phyloP scores from a whole-genome alignment of 2,113 vertebrate genomes.

The Ranitomeya variabilis region DNA sequence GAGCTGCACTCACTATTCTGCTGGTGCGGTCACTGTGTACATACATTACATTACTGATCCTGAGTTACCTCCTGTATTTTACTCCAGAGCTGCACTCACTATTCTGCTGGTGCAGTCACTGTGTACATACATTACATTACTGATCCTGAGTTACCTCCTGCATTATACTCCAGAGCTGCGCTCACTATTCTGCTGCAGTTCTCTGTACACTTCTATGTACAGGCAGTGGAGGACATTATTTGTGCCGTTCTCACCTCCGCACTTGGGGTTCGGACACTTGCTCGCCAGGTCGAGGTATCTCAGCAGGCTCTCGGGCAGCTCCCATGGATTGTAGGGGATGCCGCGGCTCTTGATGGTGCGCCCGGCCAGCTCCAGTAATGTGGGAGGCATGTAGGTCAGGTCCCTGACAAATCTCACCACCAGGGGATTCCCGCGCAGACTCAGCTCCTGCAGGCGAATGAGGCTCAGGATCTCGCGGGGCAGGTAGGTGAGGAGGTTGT shows the following conservation, averaged over 20 bases:
- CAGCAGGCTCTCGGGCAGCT: conserved; percentile 84
- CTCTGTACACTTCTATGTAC: too few species aligned
- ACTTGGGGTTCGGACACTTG: conserved; percentile 97
- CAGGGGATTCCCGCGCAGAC: conserved; percentile 93
- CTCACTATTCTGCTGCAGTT: too few species aligned
- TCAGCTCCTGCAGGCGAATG: conserved; percentile 92
- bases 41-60: background rate
- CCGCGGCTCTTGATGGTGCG: conserved; percentile 75
- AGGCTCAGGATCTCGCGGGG: conserved; percentile 94
- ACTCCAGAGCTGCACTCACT: too few species aligned
- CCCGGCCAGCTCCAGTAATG: conserved; percentile 77
- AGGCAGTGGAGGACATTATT: too few species aligned
- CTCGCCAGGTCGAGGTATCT: conserved; percentile 89
- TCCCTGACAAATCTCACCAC: conserved; percentile 84
- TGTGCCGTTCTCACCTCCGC: conserved; percentile 79
- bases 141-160: too few species aligned
- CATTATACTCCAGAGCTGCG: too few species aligned
- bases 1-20: background rate
- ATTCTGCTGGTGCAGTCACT: too few species aligned
- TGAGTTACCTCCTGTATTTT: too few species aligned
- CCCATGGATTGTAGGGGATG: conserved; percentile 74
- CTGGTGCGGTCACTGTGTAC: background rate
- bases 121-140: too few species aligned
- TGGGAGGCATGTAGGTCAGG: conserved; percentile 75
- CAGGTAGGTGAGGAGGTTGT: conserved; percentile 94